Evolutionary conservation across 2,113 vertebrate genomes (phyloP).

Genomic region (Mungos mungo): DNA sequence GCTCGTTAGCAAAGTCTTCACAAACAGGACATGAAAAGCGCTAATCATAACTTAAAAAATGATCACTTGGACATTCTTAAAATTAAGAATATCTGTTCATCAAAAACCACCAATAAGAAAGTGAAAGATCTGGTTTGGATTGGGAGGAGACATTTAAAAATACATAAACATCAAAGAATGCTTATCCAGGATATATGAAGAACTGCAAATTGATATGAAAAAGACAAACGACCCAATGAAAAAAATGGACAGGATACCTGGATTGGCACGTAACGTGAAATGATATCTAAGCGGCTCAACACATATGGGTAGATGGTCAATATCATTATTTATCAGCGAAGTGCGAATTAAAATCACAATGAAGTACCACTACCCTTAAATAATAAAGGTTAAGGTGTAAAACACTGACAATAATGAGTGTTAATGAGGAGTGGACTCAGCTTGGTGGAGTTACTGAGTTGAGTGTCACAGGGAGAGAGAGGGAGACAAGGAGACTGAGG

Average conservation of each 20-base stretch:
- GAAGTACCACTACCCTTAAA: background rate
- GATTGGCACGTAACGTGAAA: background rate
- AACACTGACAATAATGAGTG: background rate
- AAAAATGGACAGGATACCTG: background rate
- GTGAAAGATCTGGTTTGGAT: background rate
- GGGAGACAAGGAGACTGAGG: background rate
- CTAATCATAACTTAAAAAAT: background rate
- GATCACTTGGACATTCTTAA: background rate
- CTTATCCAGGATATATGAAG: background rate
- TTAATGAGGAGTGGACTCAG: background rate
- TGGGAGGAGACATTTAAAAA: background rate
- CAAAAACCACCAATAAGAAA: background rate
- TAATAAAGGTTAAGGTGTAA: background rate
- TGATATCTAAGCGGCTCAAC: background rate
- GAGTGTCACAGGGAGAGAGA: background rate
- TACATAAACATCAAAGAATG: background rate
- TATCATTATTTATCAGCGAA: background rate
- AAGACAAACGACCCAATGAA: background rate
- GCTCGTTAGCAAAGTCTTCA: background rate
- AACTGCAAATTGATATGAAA: background rate
- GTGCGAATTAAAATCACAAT: background rate
- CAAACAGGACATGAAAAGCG: background rate
- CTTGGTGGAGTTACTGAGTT: background rate
- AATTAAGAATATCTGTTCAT: background rate
- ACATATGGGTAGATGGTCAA: background rate